Evolutionary conservation across 2,888 invertebrate species (phyloP).

Genomic region (Caradrina clavipalpis): DNA sequence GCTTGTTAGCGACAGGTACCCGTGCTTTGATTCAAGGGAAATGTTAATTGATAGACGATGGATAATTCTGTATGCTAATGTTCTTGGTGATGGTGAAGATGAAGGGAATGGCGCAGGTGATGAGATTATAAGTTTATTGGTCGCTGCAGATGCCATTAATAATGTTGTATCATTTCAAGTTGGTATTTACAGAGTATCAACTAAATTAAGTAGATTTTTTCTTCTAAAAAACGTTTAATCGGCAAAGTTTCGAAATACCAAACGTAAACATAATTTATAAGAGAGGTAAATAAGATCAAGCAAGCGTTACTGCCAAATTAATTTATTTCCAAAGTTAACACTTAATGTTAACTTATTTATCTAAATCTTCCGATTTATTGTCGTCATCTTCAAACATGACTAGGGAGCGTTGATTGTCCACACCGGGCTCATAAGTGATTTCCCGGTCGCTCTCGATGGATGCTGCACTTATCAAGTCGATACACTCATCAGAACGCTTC

Average conservation of each 20-base stretch:
- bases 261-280: neutral
- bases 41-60: slow-evolving; percentile 63
- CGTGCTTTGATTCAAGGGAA: slow-evolving; percentile 65
- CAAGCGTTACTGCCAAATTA: neutral
- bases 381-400: slow-evolving; percentile 7
- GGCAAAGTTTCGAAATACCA: neutral
- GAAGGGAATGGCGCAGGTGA: neutral
- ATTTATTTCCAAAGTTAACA: neutral
- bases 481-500: slow-evolving; percentile 53
- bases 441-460: slow-evolving; percentile 69
- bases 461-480: slow-evolving; percentile 62
- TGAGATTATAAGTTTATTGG: neutral
- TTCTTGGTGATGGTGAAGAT: slow-evolving; percentile 37
- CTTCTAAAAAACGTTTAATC: too few species aligned
- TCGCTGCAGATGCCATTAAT: neutral
- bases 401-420: slow-evolving; percentile 35
- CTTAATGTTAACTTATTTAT: neutral
- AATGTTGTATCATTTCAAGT: neutral
- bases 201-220: too few species aligned
- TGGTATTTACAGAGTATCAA: neutral
- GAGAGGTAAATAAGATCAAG: neutral
- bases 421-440: slow-evolving; percentile 63
- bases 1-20: slow-evolving; percentile 78
- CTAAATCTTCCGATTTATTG: slow-evolving; percentile 7
- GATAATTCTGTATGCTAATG: slow-evolving; percentile 58